Evolutionary conservation across 2,888 invertebrate species (phyloP), one percentile per base, ranked within the genome.

Genomic region (Mamestra brassicae): DNA sequence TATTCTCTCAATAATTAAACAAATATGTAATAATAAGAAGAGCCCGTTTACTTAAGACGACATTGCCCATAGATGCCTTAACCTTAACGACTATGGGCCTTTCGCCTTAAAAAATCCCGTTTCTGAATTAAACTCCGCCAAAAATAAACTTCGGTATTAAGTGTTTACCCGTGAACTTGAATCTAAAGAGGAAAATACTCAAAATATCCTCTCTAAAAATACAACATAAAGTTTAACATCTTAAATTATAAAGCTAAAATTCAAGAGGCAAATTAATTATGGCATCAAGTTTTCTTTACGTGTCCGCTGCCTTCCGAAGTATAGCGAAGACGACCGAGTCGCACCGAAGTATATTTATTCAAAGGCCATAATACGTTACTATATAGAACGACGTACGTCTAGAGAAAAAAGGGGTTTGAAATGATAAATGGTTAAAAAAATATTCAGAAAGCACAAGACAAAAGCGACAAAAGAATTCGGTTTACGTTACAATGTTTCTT

Each of bases 361-460:
- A 6, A n/a, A 45, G 17, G 38, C 80, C 84, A 86, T 89, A 88
- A 87, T 86, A 88, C 83, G 87, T 90, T 91, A 84, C 83, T 71
- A 38, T 38, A 5, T 38, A 80, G 74, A 78, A 85, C 80, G 84
- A 83, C 86, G 85, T 89, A 85, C 87, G 90, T 88, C 80, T 76
- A 71, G 71, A 86, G 85, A 83, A 89, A 69, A 89, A 92, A 90
- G 87, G 85, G 91, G 89, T 87, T 86, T 85, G 58, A 85, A 88
- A 89, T 91, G 92, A 91, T 90, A 89, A 91, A 92, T 90, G 90
- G 81, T 57, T 64, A 64, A 82, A 83, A 87, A 87, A 89, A 83
- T 88, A 85, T 85, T 87, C 82, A 84, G 84, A 80, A 83, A 85
- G 81, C 78, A 85, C 78, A 68, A 84, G 80, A 86, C 82, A 88